phyloP scores from a whole-genome alignment of 2,888 invertebrate species.

The Dorcus hopei region DNA sequence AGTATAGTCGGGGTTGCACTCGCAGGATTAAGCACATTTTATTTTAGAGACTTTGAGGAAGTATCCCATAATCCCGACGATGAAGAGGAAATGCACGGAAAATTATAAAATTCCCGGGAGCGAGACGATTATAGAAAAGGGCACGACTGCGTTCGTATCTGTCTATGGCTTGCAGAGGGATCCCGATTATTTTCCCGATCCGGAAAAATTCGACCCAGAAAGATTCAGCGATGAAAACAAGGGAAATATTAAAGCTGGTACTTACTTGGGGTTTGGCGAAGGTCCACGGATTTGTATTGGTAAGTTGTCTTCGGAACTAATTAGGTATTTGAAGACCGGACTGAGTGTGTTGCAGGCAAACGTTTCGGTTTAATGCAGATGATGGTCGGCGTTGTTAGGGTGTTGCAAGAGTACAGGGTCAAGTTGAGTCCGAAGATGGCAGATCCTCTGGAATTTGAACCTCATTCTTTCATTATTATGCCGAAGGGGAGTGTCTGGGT shows the following conservation, averaged over 20 bases:
- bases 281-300: constrained; percentile 37
- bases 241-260: constrained; percentile 25
- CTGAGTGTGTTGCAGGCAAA: constrained; percentile 18
- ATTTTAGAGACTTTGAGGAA: constrained; percentile 43
- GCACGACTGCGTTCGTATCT: constrained; percentile 38
- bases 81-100: constrained; percentile 25
- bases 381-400: constrained; percentile 16
- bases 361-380: constrained; percentile 25
- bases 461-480: constrained; percentile 14
- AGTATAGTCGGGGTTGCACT: not conserved
- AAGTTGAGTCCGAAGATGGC: constrained; percentile 17
- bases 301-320: constrained; percentile 9
- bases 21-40: not conserved
- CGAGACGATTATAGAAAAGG: constrained; percentile 38
- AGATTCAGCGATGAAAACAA: constrained; percentile 30
- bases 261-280: constrained; percentile 35
- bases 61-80: constrained; percentile 36
- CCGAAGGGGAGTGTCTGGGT: constrained; percentile 20
- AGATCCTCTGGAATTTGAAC: constrained; percentile 19
- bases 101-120: constrained; percentile 37
- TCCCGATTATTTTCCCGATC: constrained; percentile 35
- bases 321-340: not conserved
- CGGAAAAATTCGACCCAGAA: constrained; percentile 34
- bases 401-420: constrained; percentile 19
- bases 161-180: constrained; percentile 31